Evolutionary conservation across 2,113 vertebrate species (phyloP).

Genomic region (Thinocorus orbignyianus): DNA sequence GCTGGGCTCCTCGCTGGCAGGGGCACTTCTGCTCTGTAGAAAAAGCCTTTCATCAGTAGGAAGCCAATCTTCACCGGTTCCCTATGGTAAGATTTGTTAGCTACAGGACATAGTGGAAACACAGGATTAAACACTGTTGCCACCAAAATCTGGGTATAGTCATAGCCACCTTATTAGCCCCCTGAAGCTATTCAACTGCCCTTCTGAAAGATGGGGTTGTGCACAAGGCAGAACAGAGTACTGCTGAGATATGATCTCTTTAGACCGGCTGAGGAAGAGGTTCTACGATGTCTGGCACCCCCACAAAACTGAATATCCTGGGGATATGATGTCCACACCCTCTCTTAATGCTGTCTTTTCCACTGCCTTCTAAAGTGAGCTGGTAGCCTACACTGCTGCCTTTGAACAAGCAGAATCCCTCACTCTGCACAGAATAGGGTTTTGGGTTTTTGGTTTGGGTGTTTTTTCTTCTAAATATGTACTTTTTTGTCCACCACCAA

Average conservation of each 20-base stretch:
- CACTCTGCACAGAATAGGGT: neutral
- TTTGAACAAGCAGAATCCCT: neutral
- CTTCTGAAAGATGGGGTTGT: neutral
- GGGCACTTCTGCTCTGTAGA: neutral
- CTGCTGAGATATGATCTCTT: neutral
- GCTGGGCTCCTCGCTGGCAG: neutral
- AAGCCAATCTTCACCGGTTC: accelerated
- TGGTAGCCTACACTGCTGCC: neutral
- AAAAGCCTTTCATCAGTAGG: neutral
- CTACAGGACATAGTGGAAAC: neutral
- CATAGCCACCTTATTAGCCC: neutral
- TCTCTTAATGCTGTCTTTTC: neutral
- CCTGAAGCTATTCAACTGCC: neutral
- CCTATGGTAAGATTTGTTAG: neutral
- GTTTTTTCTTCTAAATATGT: neutral
- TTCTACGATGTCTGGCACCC: neutral
- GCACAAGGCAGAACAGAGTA: neutral
- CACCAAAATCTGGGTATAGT: neutral
- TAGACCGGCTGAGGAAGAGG: neutral
- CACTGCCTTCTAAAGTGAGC: neutral
- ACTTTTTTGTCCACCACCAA: neutral
- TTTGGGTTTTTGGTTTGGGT: neutral
- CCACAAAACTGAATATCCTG: neutral
- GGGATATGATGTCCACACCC: neutral
- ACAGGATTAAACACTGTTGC: neutral